These are phyloP conservation scores for Procavia capensis DNA, from an alignment of 2,113 vertebrate species.

Conservation along the genomic window DNA sequence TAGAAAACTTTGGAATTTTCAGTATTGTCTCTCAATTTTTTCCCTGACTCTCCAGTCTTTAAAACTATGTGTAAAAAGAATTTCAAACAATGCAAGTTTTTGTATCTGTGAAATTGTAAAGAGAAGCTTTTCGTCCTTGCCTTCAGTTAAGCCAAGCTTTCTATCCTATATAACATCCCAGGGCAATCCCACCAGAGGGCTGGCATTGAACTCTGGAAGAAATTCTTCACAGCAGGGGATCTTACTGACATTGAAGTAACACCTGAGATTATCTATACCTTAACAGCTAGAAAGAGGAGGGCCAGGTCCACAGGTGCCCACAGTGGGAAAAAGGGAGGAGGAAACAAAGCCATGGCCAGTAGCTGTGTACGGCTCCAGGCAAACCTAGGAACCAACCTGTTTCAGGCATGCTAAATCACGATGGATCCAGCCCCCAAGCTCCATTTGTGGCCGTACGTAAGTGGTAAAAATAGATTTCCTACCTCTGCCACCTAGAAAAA, in stretches of 20 bases:
- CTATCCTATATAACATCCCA: neutral
- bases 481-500: conserved; percentile 74
- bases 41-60: conserved; percentile 28
- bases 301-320: conserved; percentile 4
- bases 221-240: neutral
- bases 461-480: conserved; percentile 69
- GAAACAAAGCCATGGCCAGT: neutral
- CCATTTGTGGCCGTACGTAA: conserved; percentile 46
- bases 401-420: conserved; percentile 14
- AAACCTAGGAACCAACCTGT: conserved; percentile 45
- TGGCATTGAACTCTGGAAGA: conserved; percentile 8
- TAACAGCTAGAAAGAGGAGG: conserved; percentile 2
- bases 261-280: neutral
- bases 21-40: neutral
- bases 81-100: conserved; percentile 57
- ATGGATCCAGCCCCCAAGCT: conserved; percentile 24
- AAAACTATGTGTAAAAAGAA: conserved; percentile 62
- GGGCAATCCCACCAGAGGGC: neutral
- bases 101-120: conserved; percentile 41
- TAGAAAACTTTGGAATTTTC: conserved; percentile 56
- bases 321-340: neutral
- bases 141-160: conserved; percentile 44
- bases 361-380: neutral
- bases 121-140: conserved; percentile 18
- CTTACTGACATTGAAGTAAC: conserved; percentile 29